Evolutionary conservation across 2,797 vertebrate species (phyloP).

Genomic region (Melanogrammus aeglefinus): DNA sequence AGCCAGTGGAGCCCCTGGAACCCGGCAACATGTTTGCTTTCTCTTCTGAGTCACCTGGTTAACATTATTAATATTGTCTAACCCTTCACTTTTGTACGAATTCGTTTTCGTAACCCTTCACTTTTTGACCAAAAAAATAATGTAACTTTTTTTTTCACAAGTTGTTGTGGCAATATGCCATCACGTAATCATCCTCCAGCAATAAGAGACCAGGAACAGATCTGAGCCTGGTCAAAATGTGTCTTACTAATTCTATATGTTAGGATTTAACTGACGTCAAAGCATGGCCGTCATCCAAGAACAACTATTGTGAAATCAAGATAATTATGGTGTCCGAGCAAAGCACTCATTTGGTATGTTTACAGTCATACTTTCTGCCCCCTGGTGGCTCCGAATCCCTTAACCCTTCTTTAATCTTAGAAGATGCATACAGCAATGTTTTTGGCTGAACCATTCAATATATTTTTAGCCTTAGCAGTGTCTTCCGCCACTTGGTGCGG

Average conservation of each 20-base stretch:
- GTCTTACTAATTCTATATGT: neutral
- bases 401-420: neutral
- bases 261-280: neutral
- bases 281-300: no score
- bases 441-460: neutral
- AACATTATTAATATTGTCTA: neutral
- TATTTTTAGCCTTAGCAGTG: no score
- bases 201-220: neutral
- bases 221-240: neutral
- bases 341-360: neutral
- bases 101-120: neutral
- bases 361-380: neutral
- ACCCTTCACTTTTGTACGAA: neutral
- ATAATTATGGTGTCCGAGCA: neutral
- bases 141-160: neutral
- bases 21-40: neutral
- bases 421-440: neutral
- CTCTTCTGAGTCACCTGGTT: neutral
- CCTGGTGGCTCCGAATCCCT: neutral
- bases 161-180: neutral
- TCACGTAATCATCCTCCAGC: neutral
- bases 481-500: conserved; percentile 31
- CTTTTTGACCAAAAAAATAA: neutral
- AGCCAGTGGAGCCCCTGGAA: neutral
- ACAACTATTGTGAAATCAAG: neutral